phyloP scores from a whole-genome alignment of 1,140 invertebrate genomes.

The Orussus abietinus region DNA sequence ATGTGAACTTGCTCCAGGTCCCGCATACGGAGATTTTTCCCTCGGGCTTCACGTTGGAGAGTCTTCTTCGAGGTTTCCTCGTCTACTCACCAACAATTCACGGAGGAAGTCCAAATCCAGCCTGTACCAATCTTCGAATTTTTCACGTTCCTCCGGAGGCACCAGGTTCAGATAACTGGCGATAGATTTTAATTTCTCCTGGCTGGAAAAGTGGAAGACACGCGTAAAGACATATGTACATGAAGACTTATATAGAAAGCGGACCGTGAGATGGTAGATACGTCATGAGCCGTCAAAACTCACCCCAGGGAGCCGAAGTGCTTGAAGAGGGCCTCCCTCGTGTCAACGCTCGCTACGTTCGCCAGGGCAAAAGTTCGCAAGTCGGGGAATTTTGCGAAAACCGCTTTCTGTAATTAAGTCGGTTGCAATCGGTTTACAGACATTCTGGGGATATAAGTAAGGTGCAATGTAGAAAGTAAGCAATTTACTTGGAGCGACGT shows the following conservation, averaged over 20 bases:
- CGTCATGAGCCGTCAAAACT: constrained; percentile 7
- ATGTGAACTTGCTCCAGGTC: not conserved
- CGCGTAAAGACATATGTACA: constrained; percentile 5
- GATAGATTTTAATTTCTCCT: constrained; percentile 77
- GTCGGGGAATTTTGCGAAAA: constrained; percentile 89
- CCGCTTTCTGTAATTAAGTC: constrained; percentile 83
- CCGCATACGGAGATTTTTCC: constrained; percentile 3
- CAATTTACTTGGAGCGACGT: constrained; percentile 75
- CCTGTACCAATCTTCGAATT: constrained; percentile 69
- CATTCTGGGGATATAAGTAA: too few relatives aligned
- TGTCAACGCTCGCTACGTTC: constrained; percentile 94
- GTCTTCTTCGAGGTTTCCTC: too few relatives aligned
- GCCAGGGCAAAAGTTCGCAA: constrained; percentile 82
- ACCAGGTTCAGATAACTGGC: constrained; percentile 84
- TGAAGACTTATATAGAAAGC: constrained; percentile 12
- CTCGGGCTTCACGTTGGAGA: too few relatives aligned
- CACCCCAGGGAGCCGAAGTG: constrained; percentile 79
- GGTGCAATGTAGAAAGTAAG: constrained; percentile 6
- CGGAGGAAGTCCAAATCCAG: constrained; percentile 76
- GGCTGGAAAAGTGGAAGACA: constrained; percentile 55
- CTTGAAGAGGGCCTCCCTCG: constrained; percentile 77
- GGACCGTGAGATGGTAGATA: constrained; percentile 5
- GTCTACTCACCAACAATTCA: constrained; percentile 71
- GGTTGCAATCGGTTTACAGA: too few relatives aligned
- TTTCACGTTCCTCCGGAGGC: constrained; percentile 67